phyloP scores from a whole-genome alignment of 1,140 invertebrate species.

The Trachymyrmex cornetzi region DNA sequence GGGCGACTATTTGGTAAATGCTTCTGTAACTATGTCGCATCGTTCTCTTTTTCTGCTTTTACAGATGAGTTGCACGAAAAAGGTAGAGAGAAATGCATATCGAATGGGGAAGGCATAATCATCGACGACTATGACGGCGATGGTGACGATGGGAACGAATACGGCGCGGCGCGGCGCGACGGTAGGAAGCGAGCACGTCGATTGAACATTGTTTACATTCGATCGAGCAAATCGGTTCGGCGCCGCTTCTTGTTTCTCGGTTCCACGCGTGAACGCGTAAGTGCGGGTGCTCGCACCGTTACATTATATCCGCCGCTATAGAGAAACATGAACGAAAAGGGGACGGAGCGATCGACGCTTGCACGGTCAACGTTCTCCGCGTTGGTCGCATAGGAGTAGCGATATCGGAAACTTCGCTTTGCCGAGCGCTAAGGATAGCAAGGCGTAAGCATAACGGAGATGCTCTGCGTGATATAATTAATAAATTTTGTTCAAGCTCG shows the following conservation, averaged over 20 bases:
- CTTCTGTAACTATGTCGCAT: constrained; percentile 16
- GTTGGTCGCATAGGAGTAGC: constrained; percentile 5
- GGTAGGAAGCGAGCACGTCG: constrained; percentile 47
- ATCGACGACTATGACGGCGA: constrained; percentile 20
- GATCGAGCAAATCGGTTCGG: constrained; percentile 72
- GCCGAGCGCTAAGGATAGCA: background rate
- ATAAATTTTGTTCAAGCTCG: background rate
- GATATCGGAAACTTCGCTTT: background rate
- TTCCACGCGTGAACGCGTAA: constrained; percentile 70
- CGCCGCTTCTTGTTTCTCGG: constrained; percentile 70
- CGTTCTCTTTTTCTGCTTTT: constrained; percentile 47
- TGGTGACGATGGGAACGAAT: background rate
- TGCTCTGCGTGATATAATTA: constrained; percentile 24
- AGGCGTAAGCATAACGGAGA: constrained; percentile 6
- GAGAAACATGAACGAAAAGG: constrained; percentile 64
- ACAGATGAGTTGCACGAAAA: constrained; percentile 59
- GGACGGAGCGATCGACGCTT: constrained; percentile 53
- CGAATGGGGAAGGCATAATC: constrained; percentile 34
- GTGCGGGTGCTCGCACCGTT: constrained; percentile 55
- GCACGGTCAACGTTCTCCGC: constrained; percentile 71
- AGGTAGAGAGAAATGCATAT: constrained; percentile 40
- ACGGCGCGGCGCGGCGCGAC: background rate
- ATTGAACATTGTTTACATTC: constrained; percentile 74
- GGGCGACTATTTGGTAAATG: constrained; percentile 45
- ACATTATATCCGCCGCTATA: constrained; percentile 56